A percentile compares a stretch with the other conserved stretches of the same genome.
Conservation (phyloP, 2,888 invertebrate genomes). For the Zaprionus obscuricornis region DNA sequence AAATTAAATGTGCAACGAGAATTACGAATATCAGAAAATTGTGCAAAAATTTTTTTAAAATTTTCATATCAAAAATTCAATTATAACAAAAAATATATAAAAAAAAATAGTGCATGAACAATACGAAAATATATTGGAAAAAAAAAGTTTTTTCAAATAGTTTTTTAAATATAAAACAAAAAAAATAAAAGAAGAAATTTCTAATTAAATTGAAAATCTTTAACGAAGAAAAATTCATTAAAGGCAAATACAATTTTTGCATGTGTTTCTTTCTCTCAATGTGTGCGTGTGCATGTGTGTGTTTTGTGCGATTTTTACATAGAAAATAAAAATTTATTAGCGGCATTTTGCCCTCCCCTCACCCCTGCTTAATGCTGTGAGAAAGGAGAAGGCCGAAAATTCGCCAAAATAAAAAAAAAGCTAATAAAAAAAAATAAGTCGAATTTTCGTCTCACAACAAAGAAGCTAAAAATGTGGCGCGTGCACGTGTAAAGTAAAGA, state of each 20-base stretch:
- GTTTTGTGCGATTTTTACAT: slow-evolving; percentile 37
- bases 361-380: slow-evolving; percentile 15
- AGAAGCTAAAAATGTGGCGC: slow-evolving; percentile 61
- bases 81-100: slow-evolving; percentile 17
- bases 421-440: slow-evolving; percentile 27
- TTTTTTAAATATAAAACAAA: slow-evolving; percentile 34
- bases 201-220: no score
- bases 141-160: slow-evolving; percentile 27
- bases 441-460: slow-evolving; percentile 21
- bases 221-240: slow-evolving; percentile 24
- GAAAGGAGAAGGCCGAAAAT: slow-evolving; percentile 33
- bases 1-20: slow-evolving; percentile 33
- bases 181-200: no score
- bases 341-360: slow-evolving; percentile 38
- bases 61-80: slow-evolving; percentile 5
- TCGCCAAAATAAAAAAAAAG: slow-evolving; percentile 34
- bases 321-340: slow-evolving; percentile 29
- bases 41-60: slow-evolving; percentile 20
- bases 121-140: no score
- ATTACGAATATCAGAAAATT: slow-evolving; percentile 21
- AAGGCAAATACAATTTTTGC: slow-evolving; percentile 51
- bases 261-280: no score
- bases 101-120: slow-evolving; percentile 35
- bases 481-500: slow-evolving; percentile 65
- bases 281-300: slow-evolving; percentile 32